Base-by-base conservation (phyloP, 2,888 invertebrate species). In the Amphipoea lucens region DNA sequence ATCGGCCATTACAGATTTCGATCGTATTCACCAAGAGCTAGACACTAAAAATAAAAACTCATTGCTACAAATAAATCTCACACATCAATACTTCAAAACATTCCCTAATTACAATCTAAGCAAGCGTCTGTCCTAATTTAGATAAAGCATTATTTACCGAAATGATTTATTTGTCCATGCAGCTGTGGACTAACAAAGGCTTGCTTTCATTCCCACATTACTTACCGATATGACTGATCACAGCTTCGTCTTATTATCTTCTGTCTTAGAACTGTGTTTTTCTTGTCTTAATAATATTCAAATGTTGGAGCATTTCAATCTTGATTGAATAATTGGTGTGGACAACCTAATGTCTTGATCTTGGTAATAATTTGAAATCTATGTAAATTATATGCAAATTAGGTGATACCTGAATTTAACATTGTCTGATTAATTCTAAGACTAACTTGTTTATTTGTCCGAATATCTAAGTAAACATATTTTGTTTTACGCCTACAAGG, bases 151-250 rank as follows among this genome's bases (percentile, higher is more conserved):
- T 89, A 93, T 92, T 92, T 92, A 92, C 90, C 86, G 91, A 92
- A 92, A 95, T 95, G 95, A 96, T 96, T 95, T 95, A 96, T 95
- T 90, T 88, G 91, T 91, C 89, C 88, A 90, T 94, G 93, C 95
- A 95, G 94, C 94, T 94, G 94, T 89, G 69, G 91, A 42, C 89
- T 87, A 91, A 94, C 94, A 94, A 94, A 94, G 91, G 88, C 89
- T 81, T 76, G 86, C 84, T 84, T 89, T 84, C 92, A 92, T 96
- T 96, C 95, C 94, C 96, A 96, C 95, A 95, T 95, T 94, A 94
- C 93, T 95, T 95, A 95, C 88, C 90, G 92, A 92, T 93, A 94
- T 95, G 95, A 95, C 92, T 93, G 95, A 95, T 95, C 91, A 90
- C 89, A 88, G 85, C 90, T 89, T 89, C 91, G 90, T 91, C 92